Evolutionary conservation across 2,888 invertebrate genomes (phyloP), one percentile per base, ranked within the genome.

Genomic region (Drosophila stalkeri): DNA sequence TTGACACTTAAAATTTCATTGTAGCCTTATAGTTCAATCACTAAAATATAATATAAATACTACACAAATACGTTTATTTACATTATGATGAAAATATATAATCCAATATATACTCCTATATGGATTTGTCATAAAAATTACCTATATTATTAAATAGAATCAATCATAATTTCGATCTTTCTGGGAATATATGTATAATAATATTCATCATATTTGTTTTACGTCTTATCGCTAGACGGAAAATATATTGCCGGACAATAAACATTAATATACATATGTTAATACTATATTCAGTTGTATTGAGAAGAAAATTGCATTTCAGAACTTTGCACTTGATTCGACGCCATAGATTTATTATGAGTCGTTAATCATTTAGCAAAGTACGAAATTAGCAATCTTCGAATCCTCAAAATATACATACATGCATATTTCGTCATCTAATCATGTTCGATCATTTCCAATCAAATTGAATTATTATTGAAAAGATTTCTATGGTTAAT

Each of bases 221-320:
- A 6, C 46, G 9, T 39, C 52, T 85, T 85, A 80, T 80, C 80
- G 64, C 33, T n/a, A 51, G 23, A 39, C 47, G 37, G 46, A 35
- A 59, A 54, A 51, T 54, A 2, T 27, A 39, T 31, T 37, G 23
- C 16, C 37, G 71, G 41, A 70, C 55, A 54, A 55, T 12, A 52
- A 41, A 14, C 35, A 68, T n/a, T 35, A 35, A 33, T 57, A 51
- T 33, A 9, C 4, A 5, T 20, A 56, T n/a, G 4, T 51, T 31
- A 1, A 37, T 20, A 37, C 9, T 41, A 41, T 7, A 51, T 51
- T 31, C n/a, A 49, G 31, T 33, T 39, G 2, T 18, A 47, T 39
- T n/a, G 4, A 18, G 4, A 33, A 47, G 16, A 20, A 49, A 49
- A 60, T 16, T 59, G 7, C 18, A 9, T 20, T 27, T n/a, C 5